These are phyloP conservation scores for Mythimna pallens DNA, from an alignment of 2,888 invertebrate species.

Conservation along the genomic window DNA sequence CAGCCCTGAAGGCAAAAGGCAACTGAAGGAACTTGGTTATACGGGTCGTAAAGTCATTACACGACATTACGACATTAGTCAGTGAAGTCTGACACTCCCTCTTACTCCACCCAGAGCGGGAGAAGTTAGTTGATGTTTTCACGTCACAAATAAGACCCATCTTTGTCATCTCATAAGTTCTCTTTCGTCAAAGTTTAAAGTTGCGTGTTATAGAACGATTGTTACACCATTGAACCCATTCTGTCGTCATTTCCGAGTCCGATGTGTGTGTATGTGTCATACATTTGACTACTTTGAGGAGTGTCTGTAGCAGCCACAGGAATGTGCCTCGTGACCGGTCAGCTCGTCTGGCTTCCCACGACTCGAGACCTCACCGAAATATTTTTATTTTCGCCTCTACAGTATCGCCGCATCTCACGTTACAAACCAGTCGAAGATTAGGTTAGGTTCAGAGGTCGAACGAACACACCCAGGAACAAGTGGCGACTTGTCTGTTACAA, in stretches of 20 bases:
- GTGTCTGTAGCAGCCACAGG: conserved; percentile 52
- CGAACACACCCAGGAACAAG: conserved; percentile 70
- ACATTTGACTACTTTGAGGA: conserved; percentile 22
- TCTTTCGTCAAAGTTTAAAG: not conserved
- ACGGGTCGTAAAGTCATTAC: too few relatives aligned
- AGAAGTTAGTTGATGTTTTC: too few relatives aligned
- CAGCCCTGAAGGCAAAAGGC: too few relatives aligned
- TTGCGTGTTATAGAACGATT: not conserved
- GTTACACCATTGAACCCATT: conserved; percentile 9
- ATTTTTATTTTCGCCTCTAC: conserved; percentile 69
- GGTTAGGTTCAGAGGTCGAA: conserved; percentile 75
- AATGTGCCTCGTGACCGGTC: conserved; percentile 74
- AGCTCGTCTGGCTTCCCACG: conserved; percentile 61
- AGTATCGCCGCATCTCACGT: conserved; percentile 66
- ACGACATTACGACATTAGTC: too few relatives aligned
- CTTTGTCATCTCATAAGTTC: not conserved
- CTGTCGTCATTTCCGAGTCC: conserved; percentile 4
- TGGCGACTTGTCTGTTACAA: conserved; percentile 49
- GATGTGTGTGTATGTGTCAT: conserved; percentile 35
- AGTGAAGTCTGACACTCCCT: too few relatives aligned
- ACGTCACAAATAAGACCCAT: too few relatives aligned
- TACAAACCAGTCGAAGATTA: conserved; percentile 58
- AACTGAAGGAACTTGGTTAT: too few relatives aligned
- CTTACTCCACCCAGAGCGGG: too few relatives aligned
- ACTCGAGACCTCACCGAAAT: conserved; percentile 55